Base-by-base conservation (phyloP, 2,888 invertebrate genomes). In the Aphidius colemani region DNA sequence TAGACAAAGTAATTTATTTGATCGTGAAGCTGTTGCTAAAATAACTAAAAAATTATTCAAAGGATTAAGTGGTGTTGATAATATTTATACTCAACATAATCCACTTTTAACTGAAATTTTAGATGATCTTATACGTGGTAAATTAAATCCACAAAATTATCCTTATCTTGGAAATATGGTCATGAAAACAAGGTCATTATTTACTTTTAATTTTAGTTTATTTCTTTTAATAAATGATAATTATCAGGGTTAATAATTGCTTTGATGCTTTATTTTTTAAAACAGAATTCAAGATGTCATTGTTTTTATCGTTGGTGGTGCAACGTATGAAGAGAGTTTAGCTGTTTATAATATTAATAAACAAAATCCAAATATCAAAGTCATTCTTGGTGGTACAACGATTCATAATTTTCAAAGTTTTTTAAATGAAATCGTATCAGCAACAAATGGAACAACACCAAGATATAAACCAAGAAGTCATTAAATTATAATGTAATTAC, bases 31-130 rank as follows among this genome's bases (percentile, higher is more conserved):
- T 72, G 93, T 95, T 56, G 90, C 90, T 0, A 94, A 96, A 75
- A 94, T 97, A 72, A 97, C 97, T 0, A 96, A 97, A 83, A 86
- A 93, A 81, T 89, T 90, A 75, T 93, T 90, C 78, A 96, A 92
- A 87, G 94, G 94, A 13, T 84, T 96, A 18, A 94, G 92, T 84
- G 99, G 98, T 1, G 98, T 99, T 0, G 99, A 99, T 81, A 99
- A 99, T 83, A 95, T 99, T 67, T 99, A 97, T 84, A 98, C 99
- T 0, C 99, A 99, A 78, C 99, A 99, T 83, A 91, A 91, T n/a
- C 98, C 99, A 0, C 85, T 96, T 39, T 83, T 99, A 7, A 90
- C 91, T 73, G 94, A 95, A 78, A 91, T 93, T 0, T 80, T 99
- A 0, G 98, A 98, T 74, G 95, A 96, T 78, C 85, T 97, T 1